Base-by-base conservation (phyloP, 2,888 invertebrate genomes). In the Rotaria sp. region DNA sequence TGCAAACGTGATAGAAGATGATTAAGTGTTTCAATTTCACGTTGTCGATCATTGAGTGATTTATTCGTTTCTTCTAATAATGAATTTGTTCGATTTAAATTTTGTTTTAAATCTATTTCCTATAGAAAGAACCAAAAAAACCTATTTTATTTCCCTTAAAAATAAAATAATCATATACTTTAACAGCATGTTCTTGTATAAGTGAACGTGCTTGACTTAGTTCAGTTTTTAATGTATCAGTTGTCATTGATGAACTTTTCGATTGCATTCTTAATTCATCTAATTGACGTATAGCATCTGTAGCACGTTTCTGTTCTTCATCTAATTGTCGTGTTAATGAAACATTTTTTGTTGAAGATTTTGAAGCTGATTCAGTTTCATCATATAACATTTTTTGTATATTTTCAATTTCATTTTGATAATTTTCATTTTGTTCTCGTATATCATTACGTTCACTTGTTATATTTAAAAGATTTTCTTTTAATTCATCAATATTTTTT, bases 351-450 rank as follows among this genome's bases (percentile, higher is more conserved):
- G 67, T 35, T 7, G 35, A 13, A 21, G 67, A 67, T 67, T 67
- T 67, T 21, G 67, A 67, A 67, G 35, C 35, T 18, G 35, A 2
- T 67, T 67, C 67, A 15, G 67, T 67, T 67, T 67, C 67, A 67
- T 35, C 30, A 35, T 18, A 67, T 38, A 67, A 35, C 15, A 67
- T 8, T 67, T 67, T 67, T 38, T 67, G 67, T 30, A 67, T 67
- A 21, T 67, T 67, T 38, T 67, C 67, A 10, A 67, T 35, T 67
- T 67, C 67, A 67, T 67, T 67, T 67, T 67, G 67, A 67, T 67
- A 67, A 35, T 21, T 67, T 21, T 67, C 67, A 21, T 67, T 67
- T 35, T 67, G 67, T 35, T 67, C 67, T 5, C 11, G 67, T 7
- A 67, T 7, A 35, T 67, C 67, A 67, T 67, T 38, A 2, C 67